Percentiles rank a stretch among this genome's conserved stretches.
Conservation (phyloP, 1,140 invertebrate species). For the Piezodorus guildinii region DNA sequence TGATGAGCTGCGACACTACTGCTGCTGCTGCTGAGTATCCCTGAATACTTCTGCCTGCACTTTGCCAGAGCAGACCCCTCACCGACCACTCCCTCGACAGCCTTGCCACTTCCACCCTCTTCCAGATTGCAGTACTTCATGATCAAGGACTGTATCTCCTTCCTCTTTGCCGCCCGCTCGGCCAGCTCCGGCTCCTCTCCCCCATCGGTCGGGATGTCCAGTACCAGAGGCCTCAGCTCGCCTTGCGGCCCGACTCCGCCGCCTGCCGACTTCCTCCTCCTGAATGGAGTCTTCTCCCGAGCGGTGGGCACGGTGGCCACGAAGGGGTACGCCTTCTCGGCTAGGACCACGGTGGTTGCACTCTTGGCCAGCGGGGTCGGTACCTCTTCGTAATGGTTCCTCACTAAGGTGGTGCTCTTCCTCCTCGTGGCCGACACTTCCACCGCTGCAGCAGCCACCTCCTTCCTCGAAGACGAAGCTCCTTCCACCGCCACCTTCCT, state of each 20-base stretch:
- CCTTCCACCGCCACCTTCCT: not conserved
- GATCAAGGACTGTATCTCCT: constrained; percentile 67
- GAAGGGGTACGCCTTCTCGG: constrained; percentile 56
- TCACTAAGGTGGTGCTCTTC: not conserved
- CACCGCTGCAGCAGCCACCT: not conserved
- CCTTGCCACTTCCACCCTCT: constrained; percentile 36
- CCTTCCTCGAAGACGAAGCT: no score
- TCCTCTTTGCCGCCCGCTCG: constrained; percentile 60
- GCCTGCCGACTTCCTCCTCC: constrained; percentile 25
- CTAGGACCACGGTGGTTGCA: constrained; percentile 49
- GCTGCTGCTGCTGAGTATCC: constrained; percentile 26
- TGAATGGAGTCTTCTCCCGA: constrained; percentile 46
- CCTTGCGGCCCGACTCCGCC: constrained; percentile 5
- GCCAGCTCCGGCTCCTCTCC: constrained; percentile 34
- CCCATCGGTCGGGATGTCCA: constrained; percentile 20
- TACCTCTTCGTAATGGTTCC: constrained; percentile 3
- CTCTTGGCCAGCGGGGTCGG: constrained; percentile 38
- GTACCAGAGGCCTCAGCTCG: constrained; percentile 20
- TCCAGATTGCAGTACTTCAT: constrained; percentile 62
- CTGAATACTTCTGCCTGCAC: constrained; percentile 31
- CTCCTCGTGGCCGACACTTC: not conserved
- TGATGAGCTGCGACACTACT: no score
- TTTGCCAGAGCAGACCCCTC: constrained; percentile 26
- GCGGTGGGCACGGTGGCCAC: constrained; percentile 31
- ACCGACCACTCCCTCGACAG: not conserved